phyloP scores from a whole-genome alignment of 30 jellyfish, hydroid and myxozoan species.

The Haliclystus octoradiatus region DNA sequence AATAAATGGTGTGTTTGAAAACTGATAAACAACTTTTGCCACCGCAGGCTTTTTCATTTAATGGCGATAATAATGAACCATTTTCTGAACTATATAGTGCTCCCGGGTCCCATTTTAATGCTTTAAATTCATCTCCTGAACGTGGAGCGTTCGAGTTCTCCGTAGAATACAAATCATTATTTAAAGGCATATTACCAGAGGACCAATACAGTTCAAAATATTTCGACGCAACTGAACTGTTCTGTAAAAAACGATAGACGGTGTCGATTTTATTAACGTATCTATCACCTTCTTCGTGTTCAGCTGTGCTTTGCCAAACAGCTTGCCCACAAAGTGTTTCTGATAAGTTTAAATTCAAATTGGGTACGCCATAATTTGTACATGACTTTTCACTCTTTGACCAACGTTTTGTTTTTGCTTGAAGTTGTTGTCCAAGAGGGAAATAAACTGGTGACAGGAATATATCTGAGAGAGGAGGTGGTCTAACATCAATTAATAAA shows the following conservation, averaged over 20 bases:
- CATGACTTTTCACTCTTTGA: slow-evolving; percentile 83
- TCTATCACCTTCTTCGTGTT: slow-evolving; percentile 94
- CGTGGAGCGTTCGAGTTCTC: slow-evolving; percentile 82
- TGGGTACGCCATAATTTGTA: slow-evolving; percentile 87
- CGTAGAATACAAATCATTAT: slow-evolving; percentile 57
- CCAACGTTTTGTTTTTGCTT: slow-evolving; percentile 94
- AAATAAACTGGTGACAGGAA: slow-evolving; percentile 88
- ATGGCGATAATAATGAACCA: slow-evolving; percentile 6
- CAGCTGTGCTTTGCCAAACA: slow-evolving; percentile 98
- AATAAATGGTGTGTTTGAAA: slow-evolving; percentile 68
- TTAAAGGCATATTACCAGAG: slow-evolving; percentile 51
- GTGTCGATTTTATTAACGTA: slow-evolving; percentile 91
- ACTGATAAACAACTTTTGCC: slow-evolving; percentile 62
- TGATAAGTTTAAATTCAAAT: slow-evolving; percentile 48
- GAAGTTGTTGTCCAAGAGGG: slow-evolving; percentile 97
- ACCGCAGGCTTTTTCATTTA: slow-evolving; percentile 32
- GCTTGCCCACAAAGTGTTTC: slow-evolving; percentile 99
- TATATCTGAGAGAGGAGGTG: slow-evolving; percentile 95
- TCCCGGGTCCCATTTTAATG: slow-evolving; percentile 92
- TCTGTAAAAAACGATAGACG: slow-evolving; percentile 75
- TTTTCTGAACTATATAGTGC: background rate
- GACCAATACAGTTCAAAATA: slow-evolving; percentile 60
- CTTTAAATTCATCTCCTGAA: slow-evolving; percentile 79
- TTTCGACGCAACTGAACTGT: slow-evolving; percentile 54
- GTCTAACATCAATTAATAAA: slow-evolving; percentile 92